Evolutionary conservation across 2,113 vertebrate species (phyloP), one percentile per base, ranked within the genome.

Genomic region (Chaetorhynchus papuensis): DNA sequence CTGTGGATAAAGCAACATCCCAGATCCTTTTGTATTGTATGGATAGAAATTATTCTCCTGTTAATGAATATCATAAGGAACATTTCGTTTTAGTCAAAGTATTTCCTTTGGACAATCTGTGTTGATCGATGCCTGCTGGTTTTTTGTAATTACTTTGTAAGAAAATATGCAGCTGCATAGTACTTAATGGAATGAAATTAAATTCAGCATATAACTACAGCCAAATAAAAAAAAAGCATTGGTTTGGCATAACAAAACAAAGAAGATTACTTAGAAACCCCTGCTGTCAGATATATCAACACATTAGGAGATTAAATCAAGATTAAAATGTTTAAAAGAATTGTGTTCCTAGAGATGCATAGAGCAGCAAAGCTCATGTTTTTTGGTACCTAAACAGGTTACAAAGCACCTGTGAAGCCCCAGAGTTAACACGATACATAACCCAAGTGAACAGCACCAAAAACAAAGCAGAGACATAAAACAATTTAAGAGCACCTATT

Each of bases 61-160:
- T 22, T 88, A 90, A 87, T 64, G 57, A 94, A 11, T 68, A 93
- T 60, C 61, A 19, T 37, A 72, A 72, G 57, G 71, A 91, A 81
- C 71, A 83, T 87, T 89, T 87, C 39, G 72, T 28, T 96, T 92
- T 50, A 89, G 81, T 81, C 27, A 60, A 66, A 89, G 61, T 68
- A 63, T 74, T 72, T 94, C 75, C 61, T 94, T 81, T 89, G 53
- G 54, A 84, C 90, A 92, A 82, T 92, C 80, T 85, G 59, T 66
- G 64, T 64, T 93, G 91, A 95, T 87, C 90, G 80, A 91, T 77
- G 92, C 85, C 81, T 96, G 90, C 90, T 95, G 83, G 0, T 35
- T 92, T 90, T 88, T 71, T 93, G 64, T 71, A 93, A 95, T 95
- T 85, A 66, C 93, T 95, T 95, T 63, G 83, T 54, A 91, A 91